Evolutionary conservation across 1,140 invertebrate species (phyloP), one percentile per base, ranked within the genome.

Genomic region (Propsilocerus akamusi): DNA sequence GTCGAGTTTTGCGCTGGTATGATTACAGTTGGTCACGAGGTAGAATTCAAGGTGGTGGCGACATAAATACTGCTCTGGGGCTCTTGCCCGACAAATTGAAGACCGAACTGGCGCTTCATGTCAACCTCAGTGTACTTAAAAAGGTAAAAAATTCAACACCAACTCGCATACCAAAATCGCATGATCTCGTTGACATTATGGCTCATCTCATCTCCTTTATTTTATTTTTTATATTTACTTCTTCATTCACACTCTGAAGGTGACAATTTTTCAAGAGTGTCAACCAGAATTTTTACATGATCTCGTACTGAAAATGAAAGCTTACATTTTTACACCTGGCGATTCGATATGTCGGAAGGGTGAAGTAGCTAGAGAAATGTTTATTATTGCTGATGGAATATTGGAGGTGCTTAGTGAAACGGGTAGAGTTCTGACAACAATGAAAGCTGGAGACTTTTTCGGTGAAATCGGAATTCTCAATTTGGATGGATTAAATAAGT

Each of bases 391-490:
- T 8, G 92, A 96, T 65, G 93, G 93, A 6, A 92, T 96, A 55
- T 71, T 97, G 23, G 92, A 97, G 72, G 92, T 97, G 11, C 84
- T 91, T 55, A 96, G 91, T 61, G 92, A 96, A 65, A 85, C 81
- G 26, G 91, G 91, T 3, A 77, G 85, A 60, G 88, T 97, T 0
- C 68, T 97, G 8, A 95, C 92, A 1, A 91, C 89, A 46, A 96
- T 97, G 91, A 88, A 92, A 61, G 88, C 92, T 11, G 93, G 93
- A 0, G 92, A 97, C 67, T 97, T 97, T 69, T 97, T 97, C 60
- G 93, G 93, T 5, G 93, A 97, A 70, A 97, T 97, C 57, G 93
- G 92, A 26, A 96, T 97, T 55, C 74, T 97, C 0, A 96, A 96
- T 65, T 71, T 97, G 26, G 91, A 96, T 63, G 92, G 91, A 10